Evolutionary conservation across 2,888 invertebrate genomes (phyloP).

Genomic region (Julus scanicus): DNA sequence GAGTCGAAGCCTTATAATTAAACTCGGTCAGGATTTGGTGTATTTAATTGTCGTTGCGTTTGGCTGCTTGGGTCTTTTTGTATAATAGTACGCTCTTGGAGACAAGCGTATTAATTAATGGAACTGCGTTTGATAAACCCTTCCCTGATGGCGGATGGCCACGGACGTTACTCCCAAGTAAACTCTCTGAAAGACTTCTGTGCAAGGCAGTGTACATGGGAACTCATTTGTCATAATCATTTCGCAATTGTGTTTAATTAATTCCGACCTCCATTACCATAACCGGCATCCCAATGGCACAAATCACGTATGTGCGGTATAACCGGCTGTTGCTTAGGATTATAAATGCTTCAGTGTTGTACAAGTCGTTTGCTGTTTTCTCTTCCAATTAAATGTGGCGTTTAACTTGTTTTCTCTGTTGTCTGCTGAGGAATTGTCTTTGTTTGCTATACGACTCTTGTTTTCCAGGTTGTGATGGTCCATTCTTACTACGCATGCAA

Average conservation of each 20-base stretch:
- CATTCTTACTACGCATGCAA: not conserved
- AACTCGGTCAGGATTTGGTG: constrained; percentile 37
- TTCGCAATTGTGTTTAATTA: constrained; percentile 43
- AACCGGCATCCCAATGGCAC: not conserved
- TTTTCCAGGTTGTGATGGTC: not conserved
- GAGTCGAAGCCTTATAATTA: constrained; percentile 13
- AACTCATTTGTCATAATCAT: constrained; percentile 24
- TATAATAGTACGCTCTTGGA: not conserved
- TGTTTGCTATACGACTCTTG: too few relatives aligned
- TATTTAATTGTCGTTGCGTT: not conserved
- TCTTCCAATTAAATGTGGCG: not conserved
- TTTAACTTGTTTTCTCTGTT: not conserved
- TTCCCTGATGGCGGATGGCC: not conserved
- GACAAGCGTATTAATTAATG: not conserved
- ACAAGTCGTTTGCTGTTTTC: not conserved
- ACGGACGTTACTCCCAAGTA: not conserved
- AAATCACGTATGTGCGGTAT: not conserved
- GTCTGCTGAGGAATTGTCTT: not conserved
- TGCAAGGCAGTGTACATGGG: not conserved
- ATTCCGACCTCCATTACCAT: constrained; percentile 37
- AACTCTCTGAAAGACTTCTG: not conserved
- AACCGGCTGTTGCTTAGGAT: constrained; percentile 37
- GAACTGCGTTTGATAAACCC: not conserved
- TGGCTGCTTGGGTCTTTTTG: not conserved
- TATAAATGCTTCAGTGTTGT: not conserved